Conservation (phyloP, 2,888 invertebrate genomes). For the Ophion ventricosus region DNA sequence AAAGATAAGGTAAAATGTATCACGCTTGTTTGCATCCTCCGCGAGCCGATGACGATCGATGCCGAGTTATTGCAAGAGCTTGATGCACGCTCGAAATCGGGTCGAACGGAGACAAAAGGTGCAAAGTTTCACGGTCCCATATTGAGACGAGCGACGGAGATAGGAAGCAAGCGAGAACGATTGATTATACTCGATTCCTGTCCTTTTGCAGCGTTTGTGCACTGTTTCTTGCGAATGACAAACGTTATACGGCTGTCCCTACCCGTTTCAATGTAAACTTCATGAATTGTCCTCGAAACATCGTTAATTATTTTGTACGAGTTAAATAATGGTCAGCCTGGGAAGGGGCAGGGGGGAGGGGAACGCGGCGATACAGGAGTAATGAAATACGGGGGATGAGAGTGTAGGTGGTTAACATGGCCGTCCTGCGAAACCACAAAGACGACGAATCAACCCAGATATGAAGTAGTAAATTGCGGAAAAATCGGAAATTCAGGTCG, state of each 20-base stretch:
- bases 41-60: constrained; percentile 47
- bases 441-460: constrained; percentile 77
- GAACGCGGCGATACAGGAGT: constrained; percentile 7
- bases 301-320: constrained; percentile 59
- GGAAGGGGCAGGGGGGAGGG: constrained; percentile 9
- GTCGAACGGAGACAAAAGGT: constrained; percentile 53
- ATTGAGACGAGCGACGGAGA: constrained; percentile 33
- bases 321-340: constrained; percentile 42
- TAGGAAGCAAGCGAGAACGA: constrained; percentile 5
- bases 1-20: constrained; percentile 53
- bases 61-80: constrained; percentile 29
- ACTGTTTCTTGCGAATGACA: constrained; percentile 16
- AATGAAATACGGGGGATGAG: constrained; percentile 15
- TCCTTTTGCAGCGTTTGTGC: background rate
- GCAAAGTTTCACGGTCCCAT: constrained; percentile 54
- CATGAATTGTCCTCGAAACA: constrained; percentile 36
- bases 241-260: background rate
- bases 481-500: constrained; percentile 75
- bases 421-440: constrained; percentile 48
- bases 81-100: constrained; percentile 53
- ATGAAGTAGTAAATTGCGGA: constrained; percentile 76
- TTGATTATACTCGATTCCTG: constrained; percentile 32
- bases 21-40: constrained; percentile 29
- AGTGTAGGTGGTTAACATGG: constrained; percentile 59
- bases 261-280: constrained; percentile 7